Percentiles rank a stretch among this genome's conserved stretches.
Conservation (phyloP, 1,140 invertebrate species). For the Papilio machaon region DNA sequence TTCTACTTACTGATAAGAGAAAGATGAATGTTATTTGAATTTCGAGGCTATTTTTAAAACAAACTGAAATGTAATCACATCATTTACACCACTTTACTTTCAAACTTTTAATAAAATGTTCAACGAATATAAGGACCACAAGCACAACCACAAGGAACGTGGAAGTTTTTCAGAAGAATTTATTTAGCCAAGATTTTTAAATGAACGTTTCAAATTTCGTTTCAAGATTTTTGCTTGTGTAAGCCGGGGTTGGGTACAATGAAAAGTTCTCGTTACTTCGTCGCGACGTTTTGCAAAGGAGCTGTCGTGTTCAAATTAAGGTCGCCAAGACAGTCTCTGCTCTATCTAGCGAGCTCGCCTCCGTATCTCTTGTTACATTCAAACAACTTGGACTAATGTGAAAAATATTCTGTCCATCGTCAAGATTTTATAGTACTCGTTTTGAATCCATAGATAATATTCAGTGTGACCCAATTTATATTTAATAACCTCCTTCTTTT, state of each 20-base stretch:
- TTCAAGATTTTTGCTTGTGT: slow-evolving; percentile 14
- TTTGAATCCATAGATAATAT: background rate
- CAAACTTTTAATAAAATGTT: background rate
- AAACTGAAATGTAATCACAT: background rate
- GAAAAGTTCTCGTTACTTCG: slow-evolving; percentile 28
- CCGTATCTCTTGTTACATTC: background rate
- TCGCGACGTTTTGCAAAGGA: slow-evolving; percentile 24
- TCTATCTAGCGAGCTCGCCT: background rate
- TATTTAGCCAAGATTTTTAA: slow-evolving; percentile 17
- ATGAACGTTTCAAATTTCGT: slow-evolving; percentile 13
- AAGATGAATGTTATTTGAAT: too few species aligned
- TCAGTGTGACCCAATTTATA: too few species aligned
- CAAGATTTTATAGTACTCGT: background rate
- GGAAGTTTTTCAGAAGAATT: background rate
- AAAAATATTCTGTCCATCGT: background rate
- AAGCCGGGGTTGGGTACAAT: background rate
- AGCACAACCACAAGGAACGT: background rate
- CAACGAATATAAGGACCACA: background rate
- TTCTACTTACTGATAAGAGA: background rate
- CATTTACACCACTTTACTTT: background rate
- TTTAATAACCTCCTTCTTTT: too few species aligned
- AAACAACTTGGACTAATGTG: slow-evolving; percentile 7
- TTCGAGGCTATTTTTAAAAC: background rate
- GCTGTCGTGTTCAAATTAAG: slow-evolving; percentile 33
- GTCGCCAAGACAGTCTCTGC: slow-evolving; percentile 13